A percentile compares a stretch with the other conserved stretches of the same genome.
Evolutionary conservation across 2,113 vertebrate species (phyloP).

Genomic region (Nothobranchius kuhntae): DNA sequence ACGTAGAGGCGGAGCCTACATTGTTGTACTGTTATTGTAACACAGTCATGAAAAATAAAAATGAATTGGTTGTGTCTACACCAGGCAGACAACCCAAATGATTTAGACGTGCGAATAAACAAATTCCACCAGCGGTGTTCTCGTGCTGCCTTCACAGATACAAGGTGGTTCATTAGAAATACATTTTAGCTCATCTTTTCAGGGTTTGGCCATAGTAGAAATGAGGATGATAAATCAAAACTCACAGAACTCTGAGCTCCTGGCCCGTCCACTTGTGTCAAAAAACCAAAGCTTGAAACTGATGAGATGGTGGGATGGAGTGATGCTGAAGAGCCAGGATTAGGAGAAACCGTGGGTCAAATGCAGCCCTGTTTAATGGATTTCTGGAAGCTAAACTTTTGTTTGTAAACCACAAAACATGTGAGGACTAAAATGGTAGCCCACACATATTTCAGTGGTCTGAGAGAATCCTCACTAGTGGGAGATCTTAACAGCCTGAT

Average conservation of each 20-base stretch:
- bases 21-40: slow-evolving; percentile 16
- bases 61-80: slow-evolving; percentile 21
- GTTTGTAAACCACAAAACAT: slow-evolving; percentile 44
- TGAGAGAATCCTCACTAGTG: slow-evolving; percentile 57
- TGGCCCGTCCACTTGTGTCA: not conserved
- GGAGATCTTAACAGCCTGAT: slow-evolving; percentile 49
- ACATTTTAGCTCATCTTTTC: not conserved
- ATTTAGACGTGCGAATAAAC: slow-evolving; percentile 33
- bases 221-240: not conserved
- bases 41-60: slow-evolving; percentile 17
- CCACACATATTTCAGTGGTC: slow-evolving; percentile 47
- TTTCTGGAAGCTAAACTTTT: slow-evolving; percentile 36
- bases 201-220: slow-evolving; percentile 14
- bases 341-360: slow-evolving; percentile 39
- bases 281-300: slow-evolving; percentile 32
- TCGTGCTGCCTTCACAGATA: slow-evolving; percentile 11
- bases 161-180: slow-evolving; percentile 6
- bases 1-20: not conserved
- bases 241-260: not conserved
- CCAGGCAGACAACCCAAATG: slow-evolving; percentile 17
- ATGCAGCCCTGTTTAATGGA: slow-evolving; percentile 39
- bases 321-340: no score
- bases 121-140: slow-evolving; percentile 24
- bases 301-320: slow-evolving; percentile 24
- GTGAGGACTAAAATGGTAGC: slow-evolving; percentile 39